Conservation (phyloP, 2,888 invertebrate species). For the Nemoura dubitans region DNA sequence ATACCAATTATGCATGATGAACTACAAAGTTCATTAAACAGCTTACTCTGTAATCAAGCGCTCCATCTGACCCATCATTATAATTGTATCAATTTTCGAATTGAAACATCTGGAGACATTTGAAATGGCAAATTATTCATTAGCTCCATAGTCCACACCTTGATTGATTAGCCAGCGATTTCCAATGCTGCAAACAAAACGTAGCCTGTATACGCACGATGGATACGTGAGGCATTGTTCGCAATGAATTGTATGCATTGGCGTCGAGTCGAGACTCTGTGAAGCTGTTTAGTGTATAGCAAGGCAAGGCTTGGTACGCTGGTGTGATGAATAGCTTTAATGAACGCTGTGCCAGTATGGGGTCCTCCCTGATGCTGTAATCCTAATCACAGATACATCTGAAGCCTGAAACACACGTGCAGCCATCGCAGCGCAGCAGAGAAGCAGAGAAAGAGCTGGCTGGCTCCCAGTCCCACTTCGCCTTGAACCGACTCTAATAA, state of each 20-base stretch:
- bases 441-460: neutral
- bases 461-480: neutral
- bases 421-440: neutral
- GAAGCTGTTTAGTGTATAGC: neutral
- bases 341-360: neutral
- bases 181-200: neutral
- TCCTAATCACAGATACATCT: neutral
- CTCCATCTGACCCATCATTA: neutral
- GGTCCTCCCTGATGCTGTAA: slow-evolving; percentile 34
- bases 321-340: slow-evolving; percentile 12
- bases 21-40: neutral
- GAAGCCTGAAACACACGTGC: slow-evolving; percentile 4
- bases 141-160: slow-evolving; percentile 3
- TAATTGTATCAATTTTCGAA: neutral
- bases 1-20: neutral
- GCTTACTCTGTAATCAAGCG: neutral
- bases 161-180: slow-evolving; percentile 4
- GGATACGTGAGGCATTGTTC: neutral
- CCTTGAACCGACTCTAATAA: slow-evolving; percentile 30
- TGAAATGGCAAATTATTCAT: slow-evolving; percentile 2
- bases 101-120: neutral
- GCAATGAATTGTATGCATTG: neutral
- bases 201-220: neutral
- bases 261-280: neutral
- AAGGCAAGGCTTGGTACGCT: neutral